Base-by-base conservation (phyloP, 2,888 invertebrate genomes). In the Athalia rosae region DNA sequence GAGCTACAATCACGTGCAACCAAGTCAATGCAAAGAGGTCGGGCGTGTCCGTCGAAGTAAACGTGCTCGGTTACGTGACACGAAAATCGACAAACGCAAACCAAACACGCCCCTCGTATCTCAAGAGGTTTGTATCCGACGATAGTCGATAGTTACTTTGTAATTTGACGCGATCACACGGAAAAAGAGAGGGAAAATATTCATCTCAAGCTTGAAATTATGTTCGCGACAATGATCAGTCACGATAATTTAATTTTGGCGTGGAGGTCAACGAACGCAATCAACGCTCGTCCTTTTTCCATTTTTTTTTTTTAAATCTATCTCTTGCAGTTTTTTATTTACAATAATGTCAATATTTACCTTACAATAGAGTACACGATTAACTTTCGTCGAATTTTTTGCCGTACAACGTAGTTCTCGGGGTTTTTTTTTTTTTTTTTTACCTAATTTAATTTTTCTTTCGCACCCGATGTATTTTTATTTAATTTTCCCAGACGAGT, bases 1-100 rank as follows among this genome's bases (percentile, higher is more conserved):
- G 41, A 71, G 71, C 58, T 43, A 71, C 56, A 71, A 71, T 43
- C 71, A 71, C 13, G 58, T 58, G 45, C 71, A 28, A 28, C 28
- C 9, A 11, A 13, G 58, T 56, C 58, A 28, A 71, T 58, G 56
- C 71, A 56, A 67, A 71, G 71, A 71, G 50, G 71, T 43, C 56
- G 50, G 58, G 8, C 6, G 3, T 41, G 13, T 56, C n/a, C 58
- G 11, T 71, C 56, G 71, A 45, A 58, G 58, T 58, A n/a, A 71
- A 71, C 58, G 56, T 58, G 45, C 47, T 45, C 7, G 13, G n/a
- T 56, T 43, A 45, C 71, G 28, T 28, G 28, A 56, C 71, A 58
- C 5, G n/a, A 45, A 15, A 13, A n/a, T 41, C 9, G 11, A 53
- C 53, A n/a, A 9, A 7, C 13, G 4, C 45, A 58, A 43, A 41